Conservation (phyloP, 2,797 vertebrate genomes). For the Melanotaenia parkinsoni region DNA sequence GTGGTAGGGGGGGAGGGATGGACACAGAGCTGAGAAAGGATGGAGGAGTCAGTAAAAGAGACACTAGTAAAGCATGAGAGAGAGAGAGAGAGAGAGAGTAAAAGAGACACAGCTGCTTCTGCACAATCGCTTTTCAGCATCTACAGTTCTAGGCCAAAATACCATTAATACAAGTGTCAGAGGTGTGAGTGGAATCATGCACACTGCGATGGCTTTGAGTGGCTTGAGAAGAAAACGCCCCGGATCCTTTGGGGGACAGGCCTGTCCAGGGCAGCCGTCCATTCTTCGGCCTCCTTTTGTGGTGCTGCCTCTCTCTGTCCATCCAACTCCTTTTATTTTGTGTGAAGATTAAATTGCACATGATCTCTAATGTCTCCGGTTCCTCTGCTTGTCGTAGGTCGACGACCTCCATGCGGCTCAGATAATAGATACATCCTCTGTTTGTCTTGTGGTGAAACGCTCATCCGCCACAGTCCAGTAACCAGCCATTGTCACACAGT, state of each 20-base stretch:
- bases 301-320: slow-evolving; percentile 78
- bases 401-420: slow-evolving; percentile 87
- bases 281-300: slow-evolving; percentile 93
- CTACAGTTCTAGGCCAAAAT: slow-evolving; percentile 90
- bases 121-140: slow-evolving; percentile 91
- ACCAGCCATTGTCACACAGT: slow-evolving; percentile 91
- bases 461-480: slow-evolving; percentile 93
- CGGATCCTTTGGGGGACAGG: slow-evolving; percentile 83
- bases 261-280: slow-evolving; percentile 84
- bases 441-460: slow-evolving; percentile 81
- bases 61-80: slow-evolving; percentile 76
- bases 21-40: slow-evolving; percentile 58
- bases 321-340: slow-evolving; percentile 87
- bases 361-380: slow-evolving; percentile 93
- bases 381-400: slow-evolving; percentile 90
- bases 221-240: slow-evolving; percentile 88
- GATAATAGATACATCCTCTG: slow-evolving; percentile 98
- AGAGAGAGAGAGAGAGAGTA: slow-evolving; percentile 52
- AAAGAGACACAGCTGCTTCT: slow-evolving; percentile 87
- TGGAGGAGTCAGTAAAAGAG: slow-evolving; percentile 75
- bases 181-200: slow-evolving; percentile 85
- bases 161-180: slow-evolving; percentile 97
- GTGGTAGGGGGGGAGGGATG: slow-evolving; percentile 11
- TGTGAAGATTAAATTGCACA: slow-evolving; percentile 99
- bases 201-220: slow-evolving; percentile 83